phyloP scores from a whole-genome alignment of 2,888 invertebrate genomes.

The Netelia inedita region DNA sequence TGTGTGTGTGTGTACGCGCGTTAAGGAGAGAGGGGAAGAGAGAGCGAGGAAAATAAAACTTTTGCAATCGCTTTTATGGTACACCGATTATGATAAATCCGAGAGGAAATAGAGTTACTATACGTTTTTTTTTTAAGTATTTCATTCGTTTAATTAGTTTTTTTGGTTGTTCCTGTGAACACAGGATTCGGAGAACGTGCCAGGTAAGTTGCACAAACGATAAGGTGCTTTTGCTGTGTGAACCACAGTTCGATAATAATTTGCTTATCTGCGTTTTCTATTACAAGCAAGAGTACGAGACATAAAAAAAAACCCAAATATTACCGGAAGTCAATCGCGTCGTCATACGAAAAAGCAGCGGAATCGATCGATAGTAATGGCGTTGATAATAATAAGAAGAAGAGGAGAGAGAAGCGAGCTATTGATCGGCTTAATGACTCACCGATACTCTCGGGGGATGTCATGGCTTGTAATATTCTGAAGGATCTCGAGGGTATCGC shows the following conservation, averaged over 20 bases:
- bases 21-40: background rate
- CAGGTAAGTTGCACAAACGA: slow-evolving; percentile 72
- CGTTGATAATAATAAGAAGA: slow-evolving; percentile 5
- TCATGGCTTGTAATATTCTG: slow-evolving; percentile 92
- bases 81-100: background rate
- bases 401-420: slow-evolving; percentile 10
- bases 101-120: background rate
- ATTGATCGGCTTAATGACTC: slow-evolving; percentile 80
- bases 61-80: background rate
- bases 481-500: slow-evolving; percentile 93
- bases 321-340: too few relatives aligned
- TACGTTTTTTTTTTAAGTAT: background rate
- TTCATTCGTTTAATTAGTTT: background rate
- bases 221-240: slow-evolving; percentile 64
- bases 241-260: slow-evolving; percentile 24
- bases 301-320: too few relatives aligned
- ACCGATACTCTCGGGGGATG: slow-evolving; percentile 89
- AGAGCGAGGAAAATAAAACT: background rate
- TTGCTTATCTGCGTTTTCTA: slow-evolving; percentile 17
- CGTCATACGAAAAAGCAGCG: too few relatives aligned
- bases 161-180: slow-evolving; percentile 82
- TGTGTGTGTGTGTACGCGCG: too few relatives aligned
- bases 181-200: slow-evolving; percentile 80
- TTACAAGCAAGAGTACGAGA: background rate
- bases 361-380: too few relatives aligned